These are phyloP conservation scores for Phalanger gymnotis DNA, from an alignment of 2,797 vertebrate species.

Conservation along the genomic window DNA sequence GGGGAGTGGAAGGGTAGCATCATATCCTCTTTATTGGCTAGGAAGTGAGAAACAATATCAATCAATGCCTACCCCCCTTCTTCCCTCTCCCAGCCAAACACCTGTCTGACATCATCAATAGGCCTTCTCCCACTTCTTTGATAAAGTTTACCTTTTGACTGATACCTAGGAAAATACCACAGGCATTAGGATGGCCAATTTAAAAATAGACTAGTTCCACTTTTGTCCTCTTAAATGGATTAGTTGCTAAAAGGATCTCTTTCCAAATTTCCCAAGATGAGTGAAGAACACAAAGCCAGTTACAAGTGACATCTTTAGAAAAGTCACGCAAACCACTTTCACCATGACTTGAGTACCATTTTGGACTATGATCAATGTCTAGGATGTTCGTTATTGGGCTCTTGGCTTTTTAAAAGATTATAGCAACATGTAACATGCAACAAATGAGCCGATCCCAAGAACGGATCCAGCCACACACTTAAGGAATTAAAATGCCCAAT, in stretches of 20 bases:
- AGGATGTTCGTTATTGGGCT: background rate
- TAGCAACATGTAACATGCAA: background rate
- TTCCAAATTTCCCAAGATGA: background rate
- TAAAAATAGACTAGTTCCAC: background rate
- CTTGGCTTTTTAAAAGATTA: background rate
- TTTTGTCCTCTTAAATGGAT: background rate
- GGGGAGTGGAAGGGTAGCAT: background rate
- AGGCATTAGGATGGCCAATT: background rate
- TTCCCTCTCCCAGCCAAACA: background rate
- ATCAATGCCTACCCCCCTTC: background rate
- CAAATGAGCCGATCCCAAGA: background rate
- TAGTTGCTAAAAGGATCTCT: background rate
- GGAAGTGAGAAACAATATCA: background rate
- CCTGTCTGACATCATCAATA: background rate
- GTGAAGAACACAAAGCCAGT: background rate
- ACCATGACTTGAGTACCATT: background rate
- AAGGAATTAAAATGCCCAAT: background rate
- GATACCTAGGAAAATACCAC: background rate
- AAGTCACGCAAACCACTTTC: background rate
- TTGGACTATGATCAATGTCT: background rate
- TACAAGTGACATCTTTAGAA: background rate
- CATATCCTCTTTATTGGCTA: background rate
- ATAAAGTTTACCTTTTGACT: background rate
- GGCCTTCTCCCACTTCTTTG: background rate
- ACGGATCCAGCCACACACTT: background rate